Conservation (phyloP, 2,113 vertebrate species). For the Dasyornis broadbenti region DNA sequence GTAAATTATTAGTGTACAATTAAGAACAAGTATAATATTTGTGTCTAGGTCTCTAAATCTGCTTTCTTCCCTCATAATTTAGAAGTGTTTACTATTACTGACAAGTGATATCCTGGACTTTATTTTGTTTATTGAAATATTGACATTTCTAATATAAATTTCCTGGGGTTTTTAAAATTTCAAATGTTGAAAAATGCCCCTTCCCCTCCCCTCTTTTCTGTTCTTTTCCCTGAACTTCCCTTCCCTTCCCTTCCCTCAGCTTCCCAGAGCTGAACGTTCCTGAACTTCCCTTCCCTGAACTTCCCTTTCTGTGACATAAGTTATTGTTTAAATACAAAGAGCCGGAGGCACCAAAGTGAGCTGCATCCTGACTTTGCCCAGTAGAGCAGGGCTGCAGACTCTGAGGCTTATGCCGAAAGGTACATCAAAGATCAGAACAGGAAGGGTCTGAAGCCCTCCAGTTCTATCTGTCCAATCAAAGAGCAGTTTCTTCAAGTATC, state of each 20-base stretch:
- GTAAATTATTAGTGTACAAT: neutral
- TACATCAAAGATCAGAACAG: rapidly evolving
- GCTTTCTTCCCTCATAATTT: neutral
- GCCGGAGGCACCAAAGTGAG: neutral
- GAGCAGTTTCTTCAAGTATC: neutral
- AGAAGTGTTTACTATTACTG: neutral
- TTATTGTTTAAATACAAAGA: neutral
- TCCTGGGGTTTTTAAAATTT: neutral
- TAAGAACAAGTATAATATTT: neutral
- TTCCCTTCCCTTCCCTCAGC: too few relatives aligned
- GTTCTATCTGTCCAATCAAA: rapidly evolving
- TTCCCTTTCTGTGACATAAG: neutral
- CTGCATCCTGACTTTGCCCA: neutral
- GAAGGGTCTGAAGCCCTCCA: neutral
- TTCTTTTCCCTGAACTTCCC: too few relatives aligned
- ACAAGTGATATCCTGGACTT: neutral
- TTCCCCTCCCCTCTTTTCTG: rapidly evolving
- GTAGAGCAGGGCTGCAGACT: neutral
- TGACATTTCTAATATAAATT: neutral
- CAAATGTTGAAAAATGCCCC: neutral
- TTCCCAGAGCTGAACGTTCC: too few relatives aligned
- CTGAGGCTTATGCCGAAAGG: neutral
- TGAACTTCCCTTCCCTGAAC: neutral
- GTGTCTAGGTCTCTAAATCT: neutral
- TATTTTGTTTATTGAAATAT: neutral